A percentile compares a stretch with the other conserved stretches of the same genome.
Evolutionary conservation across 2,888 invertebrate genomes (phyloP).

Genomic region (Drosophila neutralis): DNA sequence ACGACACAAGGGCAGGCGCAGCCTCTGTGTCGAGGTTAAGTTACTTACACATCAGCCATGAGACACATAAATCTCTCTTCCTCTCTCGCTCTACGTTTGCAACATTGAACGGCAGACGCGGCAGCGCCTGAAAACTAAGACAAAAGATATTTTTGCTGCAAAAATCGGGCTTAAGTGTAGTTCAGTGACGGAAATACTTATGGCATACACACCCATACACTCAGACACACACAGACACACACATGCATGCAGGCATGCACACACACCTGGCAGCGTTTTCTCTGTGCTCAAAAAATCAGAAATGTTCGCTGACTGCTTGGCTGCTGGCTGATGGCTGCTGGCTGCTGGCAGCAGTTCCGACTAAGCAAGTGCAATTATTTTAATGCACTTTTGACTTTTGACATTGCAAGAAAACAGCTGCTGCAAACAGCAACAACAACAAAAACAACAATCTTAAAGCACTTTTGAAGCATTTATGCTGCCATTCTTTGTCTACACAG

Average conservation of each 20-base stretch:
- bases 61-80: slow-evolving; percentile 46
- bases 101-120: slow-evolving; percentile 43
- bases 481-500: slow-evolving; percentile 64
- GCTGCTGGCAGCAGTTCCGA: slow-evolving; percentile 47
- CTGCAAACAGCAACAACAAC: background rate
- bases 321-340: slow-evolving; percentile 31
- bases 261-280: slow-evolving; percentile 26
- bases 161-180: slow-evolving; percentile 72
- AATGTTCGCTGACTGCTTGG: slow-evolving; percentile 22
- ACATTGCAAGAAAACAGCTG: slow-evolving; percentile 60
- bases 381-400: slow-evolving; percentile 84
- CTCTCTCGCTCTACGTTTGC: slow-evolving; percentile 15
- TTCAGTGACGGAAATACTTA: slow-evolving; percentile 55
- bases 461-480: slow-evolving; percentile 69
- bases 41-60: slow-evolving; percentile 23
- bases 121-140: slow-evolving; percentile 55
- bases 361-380: slow-evolving; percentile 83
- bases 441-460: slow-evolving; percentile 58
- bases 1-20: slow-evolving; percentile 36
- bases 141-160: slow-evolving; percentile 56
- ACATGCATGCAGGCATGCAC: slow-evolving; percentile 1
- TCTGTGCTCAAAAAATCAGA: slow-evolving; percentile 42
- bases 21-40: slow-evolving; percentile 65
- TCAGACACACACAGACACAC: slow-evolving; percentile 7
- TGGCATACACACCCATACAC: slow-evolving; percentile 6